phyloP scores from a whole-genome alignment of 2,888 invertebrate species.

The Leptinotarsa peninsularis region DNA sequence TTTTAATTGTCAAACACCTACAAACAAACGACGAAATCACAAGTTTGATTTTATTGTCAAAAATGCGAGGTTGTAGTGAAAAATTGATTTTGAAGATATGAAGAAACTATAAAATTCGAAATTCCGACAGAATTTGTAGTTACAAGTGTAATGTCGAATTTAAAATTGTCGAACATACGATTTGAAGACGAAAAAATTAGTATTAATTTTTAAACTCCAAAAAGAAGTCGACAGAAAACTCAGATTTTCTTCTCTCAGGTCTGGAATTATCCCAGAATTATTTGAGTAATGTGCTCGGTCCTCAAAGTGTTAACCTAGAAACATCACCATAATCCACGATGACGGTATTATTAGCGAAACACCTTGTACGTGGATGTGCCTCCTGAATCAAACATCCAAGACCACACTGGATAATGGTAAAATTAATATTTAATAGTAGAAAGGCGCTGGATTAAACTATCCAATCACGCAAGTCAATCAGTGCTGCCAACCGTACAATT shows the following conservation, averaged over 20 bases:
- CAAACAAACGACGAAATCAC: too few relatives aligned
- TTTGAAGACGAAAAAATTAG: too few relatives aligned
- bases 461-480: constrained; percentile 58
- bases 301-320: not conserved
- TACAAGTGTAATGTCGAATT: too few relatives aligned
- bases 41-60: too few relatives aligned
- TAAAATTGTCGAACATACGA: too few relatives aligned
- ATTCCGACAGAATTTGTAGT: too few relatives aligned
- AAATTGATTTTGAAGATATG: too few relatives aligned
- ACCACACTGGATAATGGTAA: constrained; percentile 32
- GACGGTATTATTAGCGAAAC: constrained; percentile 6
- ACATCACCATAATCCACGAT: constrained; percentile 1
- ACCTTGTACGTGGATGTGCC: constrained; percentile 12
- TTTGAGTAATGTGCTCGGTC: not conserved
- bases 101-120: too few relatives aligned
- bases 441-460: constrained; percentile 58
- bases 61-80: too few relatives aligned
- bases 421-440: constrained; percentile 55
- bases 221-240: too few relatives aligned
- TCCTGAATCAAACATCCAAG: constrained; percentile 22
- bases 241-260: not conserved
- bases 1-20: too few relatives aligned
- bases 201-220: too few relatives aligned
- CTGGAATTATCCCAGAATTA: not conserved
- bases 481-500: constrained; percentile 43